These are phyloP conservation scores for Cyclopterus lumpus DNA, from an alignment of 2,797 vertebrate species.

Conservation along the genomic window DNA sequence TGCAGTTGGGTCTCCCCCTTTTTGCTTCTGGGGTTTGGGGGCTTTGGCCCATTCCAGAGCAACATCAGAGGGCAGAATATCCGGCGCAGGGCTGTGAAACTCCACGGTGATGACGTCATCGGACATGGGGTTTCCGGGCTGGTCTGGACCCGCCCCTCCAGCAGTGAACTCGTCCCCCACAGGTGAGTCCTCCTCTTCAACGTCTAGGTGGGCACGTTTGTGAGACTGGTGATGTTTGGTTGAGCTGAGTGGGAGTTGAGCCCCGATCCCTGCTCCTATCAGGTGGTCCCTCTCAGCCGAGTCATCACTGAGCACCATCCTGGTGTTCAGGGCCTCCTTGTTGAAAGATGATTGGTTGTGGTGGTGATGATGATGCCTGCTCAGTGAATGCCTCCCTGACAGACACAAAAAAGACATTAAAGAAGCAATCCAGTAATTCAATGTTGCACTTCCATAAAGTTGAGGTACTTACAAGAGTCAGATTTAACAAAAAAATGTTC, in stretches of 20 bases:
- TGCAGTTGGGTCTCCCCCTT: constrained; percentile 75
- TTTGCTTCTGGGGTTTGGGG: constrained; percentile 71
- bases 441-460: background rate
- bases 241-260: constrained; percentile 58
- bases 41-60: constrained; percentile 64
- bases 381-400: constrained; percentile 72
- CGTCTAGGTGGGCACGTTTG: constrained; percentile 65
- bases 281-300: constrained; percentile 82
- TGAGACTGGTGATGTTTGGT: constrained; percentile 63
- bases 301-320: constrained; percentile 77
- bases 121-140: constrained; percentile 68
- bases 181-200: constrained; percentile 68
- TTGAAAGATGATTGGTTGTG: constrained; percentile 71
- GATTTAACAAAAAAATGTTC: background rate
- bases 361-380: constrained; percentile 73
- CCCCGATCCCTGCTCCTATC: constrained; percentile 59
- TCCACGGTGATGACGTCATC: constrained; percentile 86
- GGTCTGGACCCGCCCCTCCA: constrained; percentile 76
- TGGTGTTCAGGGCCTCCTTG: constrained; percentile 68
- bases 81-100: constrained; percentile 86
- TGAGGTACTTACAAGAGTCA: background rate
- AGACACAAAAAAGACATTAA: constrained; percentile 36
- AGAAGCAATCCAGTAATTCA: background rate
- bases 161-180: constrained; percentile 74
- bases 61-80: constrained; percentile 55